These are phyloP conservation scores for Tachycineta bicolor DNA, from an alignment of 2,113 vertebrate genomes.

Conservation along the genomic window DNA sequence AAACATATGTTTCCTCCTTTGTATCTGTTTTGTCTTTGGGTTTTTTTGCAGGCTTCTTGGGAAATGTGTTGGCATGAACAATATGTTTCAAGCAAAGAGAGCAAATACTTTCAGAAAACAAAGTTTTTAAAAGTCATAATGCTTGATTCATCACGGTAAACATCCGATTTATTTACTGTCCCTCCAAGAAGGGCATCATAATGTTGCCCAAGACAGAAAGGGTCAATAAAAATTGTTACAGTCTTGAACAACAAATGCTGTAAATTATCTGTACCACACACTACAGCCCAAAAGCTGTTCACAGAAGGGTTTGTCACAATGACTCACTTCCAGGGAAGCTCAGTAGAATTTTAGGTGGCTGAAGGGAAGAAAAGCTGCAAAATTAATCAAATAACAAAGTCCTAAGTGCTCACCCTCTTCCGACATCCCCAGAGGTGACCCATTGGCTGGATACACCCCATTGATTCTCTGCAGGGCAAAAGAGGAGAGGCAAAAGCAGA, in stretches of 20 bases:
- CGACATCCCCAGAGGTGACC: not conserved
- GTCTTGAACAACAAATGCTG: not conserved
- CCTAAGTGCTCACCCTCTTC: not conserved
- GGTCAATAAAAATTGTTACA: not conserved
- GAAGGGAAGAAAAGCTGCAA: not conserved
- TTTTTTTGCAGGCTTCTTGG: not conserved
- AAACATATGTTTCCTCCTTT: conserved; percentile 22
- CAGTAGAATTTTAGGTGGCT: not conserved
- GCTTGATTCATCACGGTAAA: conserved; percentile 1
- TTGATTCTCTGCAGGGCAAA: not conserved
- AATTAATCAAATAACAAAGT: not conserved
- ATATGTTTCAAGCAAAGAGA: conserved; percentile 6
- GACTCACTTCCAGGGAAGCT: not conserved
- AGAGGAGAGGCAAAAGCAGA: not conserved
- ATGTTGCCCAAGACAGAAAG: not conserved
- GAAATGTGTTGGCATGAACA: conserved; percentile 1
- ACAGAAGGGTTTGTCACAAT: not conserved
- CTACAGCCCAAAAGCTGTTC: not conserved
- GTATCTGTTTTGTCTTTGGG: not conserved
- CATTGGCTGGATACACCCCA: not conserved
- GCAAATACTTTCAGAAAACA: not conserved
- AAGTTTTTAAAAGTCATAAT: not conserved
- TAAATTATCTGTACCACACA: not conserved
- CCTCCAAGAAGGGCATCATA: not conserved
- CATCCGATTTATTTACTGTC: not conserved